phyloP scores from a whole-genome alignment of 2,113 vertebrate species.

The Corapipo altera region DNA sequence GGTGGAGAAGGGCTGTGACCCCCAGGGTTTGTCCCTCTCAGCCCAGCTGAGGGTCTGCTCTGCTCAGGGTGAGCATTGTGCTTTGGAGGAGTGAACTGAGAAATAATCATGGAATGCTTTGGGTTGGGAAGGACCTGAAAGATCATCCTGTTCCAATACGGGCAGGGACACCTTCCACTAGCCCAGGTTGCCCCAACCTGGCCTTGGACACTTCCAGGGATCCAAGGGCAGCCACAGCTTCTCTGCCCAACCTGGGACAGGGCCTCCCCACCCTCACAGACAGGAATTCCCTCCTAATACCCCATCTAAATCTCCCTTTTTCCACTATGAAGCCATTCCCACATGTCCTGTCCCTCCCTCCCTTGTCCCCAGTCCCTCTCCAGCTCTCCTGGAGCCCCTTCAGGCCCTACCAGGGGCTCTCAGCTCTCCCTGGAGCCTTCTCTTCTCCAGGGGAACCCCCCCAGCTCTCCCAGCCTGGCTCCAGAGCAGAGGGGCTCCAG shows the following conservation, averaged over 20 bases:
- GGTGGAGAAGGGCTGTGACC: not conserved
- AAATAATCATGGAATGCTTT: not conserved
- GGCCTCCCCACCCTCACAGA: not conserved
- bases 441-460: not conserved
- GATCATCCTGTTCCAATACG: not conserved
- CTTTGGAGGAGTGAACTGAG: not conserved
- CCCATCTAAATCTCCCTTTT: not conserved
- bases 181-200: fast-evolving
- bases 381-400: not conserved
- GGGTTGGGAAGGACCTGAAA: not conserved
- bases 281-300: not conserved
- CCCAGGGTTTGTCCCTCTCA: not conserved
- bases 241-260: not conserved
- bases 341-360: not conserved
- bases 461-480: not conserved
- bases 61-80: not conserved
- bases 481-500: not conserved
- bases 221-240: not conserved
- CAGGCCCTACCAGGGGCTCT: not conserved
- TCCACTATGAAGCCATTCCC: not conserved
- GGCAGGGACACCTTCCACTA: fast-evolving
- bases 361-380: not conserved
- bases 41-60: not conserved
- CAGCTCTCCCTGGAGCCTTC: not conserved
- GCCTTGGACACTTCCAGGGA: not conserved